A percentile compares a stretch with the other conserved stretches of the same genome.
Conservation (phyloP, 2,888 invertebrate species). For the Oxycera nigricornis region DNA sequence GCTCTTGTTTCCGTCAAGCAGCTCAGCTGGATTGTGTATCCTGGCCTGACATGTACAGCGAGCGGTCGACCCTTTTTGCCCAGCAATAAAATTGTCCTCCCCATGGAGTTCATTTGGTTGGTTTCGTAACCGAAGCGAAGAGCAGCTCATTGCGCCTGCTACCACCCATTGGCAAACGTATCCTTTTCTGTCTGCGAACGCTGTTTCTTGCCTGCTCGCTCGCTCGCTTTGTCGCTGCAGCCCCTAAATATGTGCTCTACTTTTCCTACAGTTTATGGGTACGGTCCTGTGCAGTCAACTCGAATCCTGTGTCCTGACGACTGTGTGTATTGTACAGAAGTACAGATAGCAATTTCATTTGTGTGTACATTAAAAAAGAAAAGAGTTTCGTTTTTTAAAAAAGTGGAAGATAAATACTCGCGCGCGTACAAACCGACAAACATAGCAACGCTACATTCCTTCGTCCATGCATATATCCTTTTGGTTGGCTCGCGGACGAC, state of each 20-base stretch:
- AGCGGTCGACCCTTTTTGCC: conserved; percentile 36
- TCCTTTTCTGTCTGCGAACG: conserved; percentile 31
- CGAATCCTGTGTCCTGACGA: conserved; percentile 26
- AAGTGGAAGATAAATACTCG: conserved; percentile 38
- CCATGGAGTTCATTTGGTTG: conserved; percentile 26
- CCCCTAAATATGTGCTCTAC: conserved; percentile 18
- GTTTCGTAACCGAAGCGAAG: conserved; percentile 28
- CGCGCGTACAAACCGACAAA: conserved; percentile 35
- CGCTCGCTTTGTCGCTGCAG: background rate
- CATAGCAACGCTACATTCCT: conserved; percentile 14
- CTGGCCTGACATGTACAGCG: background rate
- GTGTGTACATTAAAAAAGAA: conserved; percentile 36
- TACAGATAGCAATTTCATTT: conserved; percentile 39
- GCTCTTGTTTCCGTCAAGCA: background rate
- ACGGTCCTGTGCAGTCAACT: conserved; percentile 32
- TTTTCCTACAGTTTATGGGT: conserved; percentile 35
- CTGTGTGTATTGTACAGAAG: conserved; percentile 33
- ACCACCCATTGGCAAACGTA: background rate
- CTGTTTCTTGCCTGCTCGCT: background rate
- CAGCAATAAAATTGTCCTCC: conserved; percentile 34
- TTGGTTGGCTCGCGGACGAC: background rate
- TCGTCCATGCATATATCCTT: conserved; percentile 13
- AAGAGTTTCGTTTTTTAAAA: conserved; percentile 32
- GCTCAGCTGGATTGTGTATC: background rate
- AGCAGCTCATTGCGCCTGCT: background rate